Percentiles rank a stretch among this genome's conserved stretches.
Conservation (phyloP, 2,888 invertebrate genomes). For the Neuroscelio doddi region DNA sequence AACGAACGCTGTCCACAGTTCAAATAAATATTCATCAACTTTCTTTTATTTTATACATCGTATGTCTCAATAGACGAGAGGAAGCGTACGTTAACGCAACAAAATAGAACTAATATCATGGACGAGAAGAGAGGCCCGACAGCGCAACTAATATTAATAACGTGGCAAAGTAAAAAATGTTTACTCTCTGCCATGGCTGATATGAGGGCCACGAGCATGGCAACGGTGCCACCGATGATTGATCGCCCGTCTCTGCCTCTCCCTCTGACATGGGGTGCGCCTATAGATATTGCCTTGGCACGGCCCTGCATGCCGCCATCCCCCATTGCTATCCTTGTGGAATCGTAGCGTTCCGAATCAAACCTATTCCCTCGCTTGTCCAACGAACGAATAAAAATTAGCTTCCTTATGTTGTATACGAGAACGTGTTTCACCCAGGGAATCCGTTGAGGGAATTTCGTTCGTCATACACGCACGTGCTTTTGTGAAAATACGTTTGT, state of each 20-base stretch:
- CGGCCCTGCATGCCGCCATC: slow-evolving; percentile 54
- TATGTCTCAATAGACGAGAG: slow-evolving; percentile 43
- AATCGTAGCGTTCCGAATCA: slow-evolving; percentile 51
- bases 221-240: slow-evolving; percentile 68
- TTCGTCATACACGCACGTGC: slow-evolving; percentile 38
- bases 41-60: slow-evolving; percentile 34
- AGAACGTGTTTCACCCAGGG: slow-evolving; percentile 21
- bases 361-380: slow-evolving; percentile 52
- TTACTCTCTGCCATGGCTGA: slow-evolving; percentile 69
- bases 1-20: neutral
- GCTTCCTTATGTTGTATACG: slow-evolving; percentile 39
- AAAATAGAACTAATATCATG: slow-evolving; percentile 40
- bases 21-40: slow-evolving; percentile 29
- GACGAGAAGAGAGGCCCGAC: slow-evolving; percentile 42
- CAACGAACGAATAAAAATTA: slow-evolving; percentile 48
- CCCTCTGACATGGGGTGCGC: slow-evolving; percentile 62
- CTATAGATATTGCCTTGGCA: slow-evolving; percentile 64
- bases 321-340: slow-evolving; percentile 32
- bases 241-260: slow-evolving; percentile 67
- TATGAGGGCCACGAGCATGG: slow-evolving; percentile 69
- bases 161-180: slow-evolving; percentile 71
- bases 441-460: slow-evolving; percentile 28
- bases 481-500: slow-evolving; percentile 21
- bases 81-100: slow-evolving; percentile 32
- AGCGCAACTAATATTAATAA: slow-evolving; percentile 69